A percentile compares a stretch with the other conserved stretches of the same genome.
Evolutionary conservation across 2,888 invertebrate species (phyloP).

Genomic region (Drosophila multiciliata): DNA sequence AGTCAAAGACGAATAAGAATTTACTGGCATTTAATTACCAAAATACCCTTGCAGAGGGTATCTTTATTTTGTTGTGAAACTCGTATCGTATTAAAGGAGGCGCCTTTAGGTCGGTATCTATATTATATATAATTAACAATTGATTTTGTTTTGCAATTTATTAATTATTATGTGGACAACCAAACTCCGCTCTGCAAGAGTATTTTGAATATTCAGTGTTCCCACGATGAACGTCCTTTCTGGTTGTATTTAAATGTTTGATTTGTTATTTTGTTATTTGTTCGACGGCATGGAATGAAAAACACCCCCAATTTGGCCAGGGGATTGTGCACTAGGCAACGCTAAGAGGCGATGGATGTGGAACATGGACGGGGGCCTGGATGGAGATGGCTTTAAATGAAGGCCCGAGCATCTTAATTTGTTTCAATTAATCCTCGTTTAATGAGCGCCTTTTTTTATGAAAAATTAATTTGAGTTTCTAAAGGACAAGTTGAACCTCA

Average conservation of each 20-base stretch:
- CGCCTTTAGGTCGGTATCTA: not conserved
- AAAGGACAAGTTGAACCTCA: not conserved
- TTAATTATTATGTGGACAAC: not conserved
- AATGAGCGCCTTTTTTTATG: slow-evolving; percentile 31
- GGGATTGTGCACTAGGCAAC: not conserved
- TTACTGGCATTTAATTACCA: slow-evolving; percentile 53
- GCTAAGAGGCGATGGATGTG: not conserved
- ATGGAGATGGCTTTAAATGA: slow-evolving; percentile 7
- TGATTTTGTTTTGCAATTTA: not conserved
- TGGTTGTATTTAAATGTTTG: slow-evolving; percentile 41
- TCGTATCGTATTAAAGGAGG: not conserved
- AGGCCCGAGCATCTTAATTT: slow-evolving; percentile 41
- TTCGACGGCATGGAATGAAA: slow-evolving; percentile 25
- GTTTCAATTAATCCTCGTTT: slow-evolving; percentile 61
- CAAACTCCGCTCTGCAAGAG: not conserved
- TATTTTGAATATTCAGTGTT: no score
- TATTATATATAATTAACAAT: not conserved
- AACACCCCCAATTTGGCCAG: not conserved
- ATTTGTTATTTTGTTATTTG: slow-evolving; percentile 52
- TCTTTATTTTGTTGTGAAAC: not conserved
- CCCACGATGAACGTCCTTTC: not conserved
- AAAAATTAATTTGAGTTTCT: slow-evolving; percentile 2
- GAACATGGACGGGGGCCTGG: not conserved
- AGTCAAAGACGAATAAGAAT: slow-evolving; percentile 8
- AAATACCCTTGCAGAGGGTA: slow-evolving; percentile 25